Conservation (phyloP, 2,888 invertebrate genomes). For the Acanthosepion pharaonis region DNA sequence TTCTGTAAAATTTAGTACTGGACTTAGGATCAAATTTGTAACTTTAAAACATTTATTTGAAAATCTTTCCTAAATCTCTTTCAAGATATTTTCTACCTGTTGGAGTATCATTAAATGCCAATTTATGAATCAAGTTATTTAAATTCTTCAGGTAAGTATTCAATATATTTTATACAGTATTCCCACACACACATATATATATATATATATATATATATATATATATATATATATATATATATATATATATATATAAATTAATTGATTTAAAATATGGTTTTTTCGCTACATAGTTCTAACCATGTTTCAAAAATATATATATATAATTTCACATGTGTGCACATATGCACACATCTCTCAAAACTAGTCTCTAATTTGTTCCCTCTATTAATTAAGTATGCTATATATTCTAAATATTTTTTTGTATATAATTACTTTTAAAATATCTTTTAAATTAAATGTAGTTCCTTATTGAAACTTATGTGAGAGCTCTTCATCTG, state of each 20-base stretch:
- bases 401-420: not conserved
- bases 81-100: slow-evolving; percentile 33
- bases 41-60: not conserved
- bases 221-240: not conserved
- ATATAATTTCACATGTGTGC: not conserved
- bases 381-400: not conserved
- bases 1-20: slow-evolving; percentile 20
- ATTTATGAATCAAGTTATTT: not conserved
- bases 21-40: not conserved
- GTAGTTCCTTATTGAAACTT: not conserved
- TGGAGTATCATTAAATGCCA: slow-evolving; percentile 14
- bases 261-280: no score
- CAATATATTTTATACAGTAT: slow-evolving; percentile 33
- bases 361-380: not conserved
- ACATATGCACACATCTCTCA: not conserved
- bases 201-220: no score
- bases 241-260: not conserved
- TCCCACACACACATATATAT: not conserved
- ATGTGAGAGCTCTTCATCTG: not conserved
- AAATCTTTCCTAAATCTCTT: slow-evolving; percentile 22
- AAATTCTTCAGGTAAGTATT: slow-evolving; percentile 18
- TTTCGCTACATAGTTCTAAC: no score
- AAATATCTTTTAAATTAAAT: not conserved
- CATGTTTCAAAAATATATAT: no score
- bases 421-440: not conserved